These are phyloP conservation scores for Sebastes nivosus DNA, from an alignment of 2,797 vertebrate genomes.

Conservation along the genomic window DNA sequence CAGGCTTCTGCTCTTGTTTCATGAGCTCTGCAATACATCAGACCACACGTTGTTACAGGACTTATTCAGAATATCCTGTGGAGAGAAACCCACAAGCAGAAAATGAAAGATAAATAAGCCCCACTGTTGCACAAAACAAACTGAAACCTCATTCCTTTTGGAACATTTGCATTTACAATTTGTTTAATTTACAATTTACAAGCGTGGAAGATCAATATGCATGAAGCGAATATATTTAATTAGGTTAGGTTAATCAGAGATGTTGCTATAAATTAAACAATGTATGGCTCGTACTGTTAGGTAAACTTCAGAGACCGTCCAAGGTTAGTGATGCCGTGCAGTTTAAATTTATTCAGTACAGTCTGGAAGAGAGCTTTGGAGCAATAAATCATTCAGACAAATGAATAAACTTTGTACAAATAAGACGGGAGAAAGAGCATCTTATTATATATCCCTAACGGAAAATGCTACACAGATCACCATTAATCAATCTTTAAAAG, in stretches of 20 bases:
- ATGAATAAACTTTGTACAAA: constrained; percentile 36
- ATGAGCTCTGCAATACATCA: neutral
- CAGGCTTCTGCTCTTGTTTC: neutral
- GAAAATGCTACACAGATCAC: constrained; percentile 23
- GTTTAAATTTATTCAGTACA: constrained; percentile 5
- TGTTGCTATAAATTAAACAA: neutral
- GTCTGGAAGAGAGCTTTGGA: neutral
- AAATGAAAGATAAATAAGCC: neutral
- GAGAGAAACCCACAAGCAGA: neutral
- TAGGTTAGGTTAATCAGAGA: neutral
- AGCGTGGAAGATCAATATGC: neutral
- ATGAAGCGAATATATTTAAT: neutral
- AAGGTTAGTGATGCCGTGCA: constrained; percentile 20
- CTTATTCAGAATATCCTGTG: neutral
- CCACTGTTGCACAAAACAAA: neutral
- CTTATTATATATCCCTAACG: constrained; percentile 30
- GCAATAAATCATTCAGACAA: constrained; percentile 54
- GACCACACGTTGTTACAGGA: neutral
- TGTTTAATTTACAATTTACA: neutral
- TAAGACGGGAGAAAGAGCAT: constrained; percentile 19
- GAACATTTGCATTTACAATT: neutral
- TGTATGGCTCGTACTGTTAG: neutral
- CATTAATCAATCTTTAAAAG: constrained; percentile 55
- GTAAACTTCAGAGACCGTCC: neutral
- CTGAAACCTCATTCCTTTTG: neutral